phyloP scores from a whole-genome alignment of 2,797 vertebrate genomes.

The Semaprochilodus insignis region DNA sequence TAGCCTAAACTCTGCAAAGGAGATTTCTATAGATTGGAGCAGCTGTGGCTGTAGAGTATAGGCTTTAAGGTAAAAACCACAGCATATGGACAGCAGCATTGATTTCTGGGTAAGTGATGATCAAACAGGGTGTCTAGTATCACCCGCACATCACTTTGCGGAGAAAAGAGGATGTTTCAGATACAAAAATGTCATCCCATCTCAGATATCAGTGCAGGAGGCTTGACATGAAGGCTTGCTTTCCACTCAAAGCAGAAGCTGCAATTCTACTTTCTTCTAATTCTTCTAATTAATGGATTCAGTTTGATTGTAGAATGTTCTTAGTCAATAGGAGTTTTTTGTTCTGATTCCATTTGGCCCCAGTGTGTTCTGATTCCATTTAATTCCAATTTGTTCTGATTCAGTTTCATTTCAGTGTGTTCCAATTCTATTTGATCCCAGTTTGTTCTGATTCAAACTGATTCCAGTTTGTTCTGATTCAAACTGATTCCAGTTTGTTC shows the following conservation, averaged over 20 bases:
- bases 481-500: neutral
- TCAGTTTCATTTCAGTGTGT: no score
- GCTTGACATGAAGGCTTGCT: neutral
- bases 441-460: neutral
- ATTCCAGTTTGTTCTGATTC: neutral
- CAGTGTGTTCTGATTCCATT: no score
- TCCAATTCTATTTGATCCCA: neutral
- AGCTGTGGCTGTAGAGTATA: neutral
- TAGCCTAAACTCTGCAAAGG: neutral
- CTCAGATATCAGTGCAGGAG: neutral
- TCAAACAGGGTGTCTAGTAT: neutral
- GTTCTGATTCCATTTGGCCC: neutral
- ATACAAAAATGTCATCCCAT: neutral
- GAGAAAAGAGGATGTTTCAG: conserved; percentile 4
- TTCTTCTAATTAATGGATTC: neutral
- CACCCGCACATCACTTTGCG: neutral
- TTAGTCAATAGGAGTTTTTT: neutral
- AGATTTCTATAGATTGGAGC: neutral
- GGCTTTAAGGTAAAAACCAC: neutral
- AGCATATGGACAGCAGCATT: neutral
- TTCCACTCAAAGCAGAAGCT: neutral
- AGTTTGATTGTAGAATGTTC: neutral
- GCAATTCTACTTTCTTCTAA: neutral
- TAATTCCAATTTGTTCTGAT: no score
- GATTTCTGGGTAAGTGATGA: conserved; percentile 5